Base-by-base conservation (phyloP, 1,140 invertebrate genomes). In the Pogonus chalceus region DNA sequence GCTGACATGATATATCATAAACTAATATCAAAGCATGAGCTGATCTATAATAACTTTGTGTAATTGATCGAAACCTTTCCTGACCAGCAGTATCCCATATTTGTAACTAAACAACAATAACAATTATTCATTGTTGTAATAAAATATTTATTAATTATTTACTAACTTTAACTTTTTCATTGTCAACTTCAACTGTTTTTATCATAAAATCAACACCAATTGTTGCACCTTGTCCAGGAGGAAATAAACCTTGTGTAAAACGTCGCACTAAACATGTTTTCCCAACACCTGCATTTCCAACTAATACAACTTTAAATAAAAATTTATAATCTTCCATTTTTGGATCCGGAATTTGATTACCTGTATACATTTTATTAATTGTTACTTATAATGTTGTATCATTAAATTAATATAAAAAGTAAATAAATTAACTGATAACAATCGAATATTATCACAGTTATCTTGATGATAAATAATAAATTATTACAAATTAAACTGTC, bases 151-250 rank as follows among this genome's bases (percentile, higher is more conserved):
- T n/a, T n/a, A n/a, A n/a, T n/a, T n/a, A n/a, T n/a, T 53, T 53
- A 62, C 52, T 69, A 79, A 96, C 92, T 83, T 98, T 98, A 49
- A 98, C 88, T 84, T 95, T 92, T 76, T 98, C 96, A 68, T 94
- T 94, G 70, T 98, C 95, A 54, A 99, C 89, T 76, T 96, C 90
- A 9, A 99, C 87, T 55, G 95, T 98, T 76, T 98, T 98, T 65
- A 99, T 98, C 84, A 97, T 98, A 69, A 99, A 99, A 79, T 99
- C 96, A 12, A 99, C 96, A 53, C 96, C 96, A 63, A 99, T 99
- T 1, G 96, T 99, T 56, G 94, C 96, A 52, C 96, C 96, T 79
- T 98, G 96, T 35, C 93, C 92, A 21, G 92, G 92, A 26, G 93
- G 93, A 76, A 96, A 96, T 18, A 96, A 72, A 0, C 93, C 93